Percentiles rank a stretch among this genome's conserved stretches.
These are phyloP conservation scores for Thalassoma bifasciatum DNA, from an alignment of 2,113 vertebrate species.

Conservation along the genomic window DNA sequence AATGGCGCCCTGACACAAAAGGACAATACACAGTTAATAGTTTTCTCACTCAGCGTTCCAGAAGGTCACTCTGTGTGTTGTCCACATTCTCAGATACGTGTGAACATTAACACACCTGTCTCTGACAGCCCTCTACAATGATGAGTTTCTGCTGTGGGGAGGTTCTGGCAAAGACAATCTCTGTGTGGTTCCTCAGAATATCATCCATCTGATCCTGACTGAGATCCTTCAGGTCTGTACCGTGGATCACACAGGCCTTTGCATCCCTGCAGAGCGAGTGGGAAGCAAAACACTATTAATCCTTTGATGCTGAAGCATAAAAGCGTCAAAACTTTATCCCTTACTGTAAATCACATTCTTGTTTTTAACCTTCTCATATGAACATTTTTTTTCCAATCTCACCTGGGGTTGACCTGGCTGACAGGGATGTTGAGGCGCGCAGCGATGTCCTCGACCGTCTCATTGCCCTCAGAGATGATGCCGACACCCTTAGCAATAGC, in stretches of 20 bases:
- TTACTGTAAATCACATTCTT: too few relatives aligned
- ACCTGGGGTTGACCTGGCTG: conserved; percentile 93
- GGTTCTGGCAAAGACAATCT: conserved; percentile 90
- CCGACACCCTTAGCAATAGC: conserved; percentile 94
- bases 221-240: conserved; percentile 90
- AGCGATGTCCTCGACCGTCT: conserved; percentile 93
- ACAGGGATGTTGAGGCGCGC: conserved; percentile 93
- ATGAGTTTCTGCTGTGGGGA: conserved; percentile 94
- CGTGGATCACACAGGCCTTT: conserved; percentile 88
- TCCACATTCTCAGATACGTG: background rate
- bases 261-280: conserved; percentile 79
- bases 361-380: too few relatives aligned
- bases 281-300: background rate
- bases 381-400: background rate
- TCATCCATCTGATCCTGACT: conserved; percentile 88
- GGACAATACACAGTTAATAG: background rate
- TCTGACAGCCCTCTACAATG: conserved; percentile 86
- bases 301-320: background rate
- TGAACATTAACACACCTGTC: conserved; percentile 65
- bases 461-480: conserved; percentile 94
- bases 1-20: conserved; percentile 86
- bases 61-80: background rate
- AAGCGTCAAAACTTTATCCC: too few relatives aligned
- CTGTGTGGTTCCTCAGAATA: conserved; percentile 89
- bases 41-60: too few relatives aligned